phyloP scores from a whole-genome alignment of 2,888 invertebrate genomes.

The Lepidocyrtoides sp. region DNA sequence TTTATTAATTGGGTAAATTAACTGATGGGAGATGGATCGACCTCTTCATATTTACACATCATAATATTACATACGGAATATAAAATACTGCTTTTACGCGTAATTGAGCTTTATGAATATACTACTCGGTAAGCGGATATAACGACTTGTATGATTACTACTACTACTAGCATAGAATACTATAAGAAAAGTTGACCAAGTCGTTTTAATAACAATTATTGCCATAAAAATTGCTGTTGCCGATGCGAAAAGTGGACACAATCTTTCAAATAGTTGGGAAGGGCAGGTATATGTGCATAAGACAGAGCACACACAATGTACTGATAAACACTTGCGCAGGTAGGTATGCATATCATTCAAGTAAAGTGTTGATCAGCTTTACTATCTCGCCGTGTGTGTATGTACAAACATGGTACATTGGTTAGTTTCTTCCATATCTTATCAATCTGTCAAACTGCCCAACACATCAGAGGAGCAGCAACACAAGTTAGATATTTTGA shows the following conservation, averaged over 20 bases:
- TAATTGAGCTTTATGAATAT: conserved; percentile 36
- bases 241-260: conserved; percentile 35
- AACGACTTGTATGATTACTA: background rate
- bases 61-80: background rate
- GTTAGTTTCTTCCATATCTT: conserved; percentile 72
- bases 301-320: background rate
- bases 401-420: conserved; percentile 31
- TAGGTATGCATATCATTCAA: background rate
- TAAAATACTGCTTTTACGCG: background rate
- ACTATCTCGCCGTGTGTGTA: background rate
- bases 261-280: conserved; percentile 74
- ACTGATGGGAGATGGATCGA: conserved; percentile 27
- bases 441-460: conserved; percentile 75
- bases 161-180: background rate
- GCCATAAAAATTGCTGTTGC: conserved; percentile 51
- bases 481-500: conserved; percentile 65
- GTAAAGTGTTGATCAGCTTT: conserved; percentile 30
- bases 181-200: conserved; percentile 60
- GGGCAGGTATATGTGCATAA: conserved; percentile 64
- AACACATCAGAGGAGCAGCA: conserved; percentile 22
- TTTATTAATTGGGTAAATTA: conserved; percentile 76
- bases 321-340: background rate
- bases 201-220: conserved; percentile 62
- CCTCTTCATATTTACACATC: conserved; percentile 44
- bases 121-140: background rate